Base-by-base conservation (phyloP, 2,888 invertebrate species). In the Acleris emargana region DNA sequence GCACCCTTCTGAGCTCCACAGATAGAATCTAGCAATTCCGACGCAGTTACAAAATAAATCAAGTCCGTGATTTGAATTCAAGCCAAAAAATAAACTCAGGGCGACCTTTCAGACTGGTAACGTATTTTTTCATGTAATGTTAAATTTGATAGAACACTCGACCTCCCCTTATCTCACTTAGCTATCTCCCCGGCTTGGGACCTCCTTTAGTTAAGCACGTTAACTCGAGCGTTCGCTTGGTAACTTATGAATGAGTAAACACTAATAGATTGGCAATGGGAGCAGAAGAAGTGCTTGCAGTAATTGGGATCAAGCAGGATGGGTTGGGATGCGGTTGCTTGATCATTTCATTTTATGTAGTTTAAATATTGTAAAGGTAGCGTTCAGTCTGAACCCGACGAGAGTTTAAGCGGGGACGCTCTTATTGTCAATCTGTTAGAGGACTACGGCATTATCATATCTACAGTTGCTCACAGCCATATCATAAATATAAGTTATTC, bases 11-110 rank as follows among this genome's bases (percentile, higher is more conserved):
- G 22, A 62, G 72, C 71, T 71, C 72, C 71, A 69, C 71, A 68
- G 71, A 75, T n/a, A n/a, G n/a, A n/a, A n/a, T 75, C 72, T 72
- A 72, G 71, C 67, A 66, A 73, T 73, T 71, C 71, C 75, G 76
- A 74, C 73, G 70, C 72, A 73, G 70, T 71, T 70, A 70, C 64
- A 58, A 69, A 69, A 75, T 74, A 77, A 76, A 77, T 75, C 69
- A 58, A 69, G 62, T 69, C 69, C 64, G 69, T 67, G 68, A 77
- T 76, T 83, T 84, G 80, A 83, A 83, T 77, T 64, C 68, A 71
- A 73, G 82, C 82, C 83, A 82, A 83, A 57, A 76, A 77, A 72
- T 69, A 70, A 70, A 75, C 76, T 73, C 71, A 69, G 75, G 71
- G 69, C 75, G 76, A 70, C 66, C 68, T 72, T 73, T 72, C 62